Percentiles rank a stretch among this genome's conserved stretches.
phyloP scores from a whole-genome alignment of 2,888 invertebrate genomes.

The Camptogramma bilineatum region DNA sequence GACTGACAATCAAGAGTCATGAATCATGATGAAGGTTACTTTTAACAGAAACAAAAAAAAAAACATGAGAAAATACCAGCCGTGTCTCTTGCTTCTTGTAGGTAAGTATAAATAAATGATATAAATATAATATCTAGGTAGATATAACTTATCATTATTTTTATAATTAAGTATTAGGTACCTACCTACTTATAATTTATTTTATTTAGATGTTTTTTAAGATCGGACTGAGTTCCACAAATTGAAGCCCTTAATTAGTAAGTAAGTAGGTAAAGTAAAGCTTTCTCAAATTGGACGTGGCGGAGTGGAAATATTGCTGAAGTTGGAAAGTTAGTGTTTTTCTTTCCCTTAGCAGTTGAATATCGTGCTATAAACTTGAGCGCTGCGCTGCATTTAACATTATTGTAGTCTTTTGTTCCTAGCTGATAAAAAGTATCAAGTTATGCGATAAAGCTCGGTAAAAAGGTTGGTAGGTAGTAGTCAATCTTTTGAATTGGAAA shows the following conservation, averaged over 20 bases:
- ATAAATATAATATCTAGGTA: too few relatives aligned
- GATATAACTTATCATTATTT: too few relatives aligned
- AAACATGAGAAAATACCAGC: too few relatives aligned
- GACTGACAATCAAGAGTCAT: too few relatives aligned
- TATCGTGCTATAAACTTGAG: neutral
- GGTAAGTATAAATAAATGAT: too few relatives aligned
- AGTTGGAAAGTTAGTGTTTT: constrained; percentile 89
- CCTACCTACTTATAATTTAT: too few relatives aligned
- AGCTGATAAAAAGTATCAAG: neutral
- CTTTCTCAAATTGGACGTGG: constrained; percentile 36
- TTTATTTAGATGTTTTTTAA: neutral
- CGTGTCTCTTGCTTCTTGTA: too few relatives aligned
- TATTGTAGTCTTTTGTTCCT: neutral
- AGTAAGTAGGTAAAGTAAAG: constrained; percentile 31
- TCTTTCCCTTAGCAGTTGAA: constrained; percentile 91
- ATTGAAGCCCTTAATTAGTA: constrained; percentile 9
- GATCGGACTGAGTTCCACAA: neutral
- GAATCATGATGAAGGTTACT: too few relatives aligned
- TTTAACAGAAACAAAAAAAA: neutral
- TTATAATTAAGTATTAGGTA: too few relatives aligned
- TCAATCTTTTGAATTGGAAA: too few relatives aligned
- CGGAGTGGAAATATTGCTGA: constrained; percentile 39
- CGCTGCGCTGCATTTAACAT: neutral
- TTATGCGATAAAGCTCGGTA: too few relatives aligned
- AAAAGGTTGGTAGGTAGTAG: too few relatives aligned